Evolutionary conservation across 2,113 vertebrate genomes (phyloP).

Genomic region (Tapirus terrestris): DNA sequence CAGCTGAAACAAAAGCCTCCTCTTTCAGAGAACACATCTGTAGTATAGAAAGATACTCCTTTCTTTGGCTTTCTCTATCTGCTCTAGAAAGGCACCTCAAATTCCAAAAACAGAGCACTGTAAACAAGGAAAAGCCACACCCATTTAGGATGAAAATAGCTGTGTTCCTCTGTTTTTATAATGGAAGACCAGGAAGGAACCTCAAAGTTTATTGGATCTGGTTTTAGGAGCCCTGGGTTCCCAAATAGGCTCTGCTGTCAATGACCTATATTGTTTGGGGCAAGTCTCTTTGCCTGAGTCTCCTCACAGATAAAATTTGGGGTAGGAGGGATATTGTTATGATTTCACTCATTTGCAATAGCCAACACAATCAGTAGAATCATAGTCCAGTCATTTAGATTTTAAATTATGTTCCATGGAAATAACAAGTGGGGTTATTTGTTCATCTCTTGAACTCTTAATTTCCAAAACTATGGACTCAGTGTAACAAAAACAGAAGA

Average conservation of each 20-base stretch:
- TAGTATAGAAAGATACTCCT: neutral
- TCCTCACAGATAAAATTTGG: neutral
- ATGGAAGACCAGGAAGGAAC: neutral
- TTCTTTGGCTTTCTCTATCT: neutral
- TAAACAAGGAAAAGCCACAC: neutral
- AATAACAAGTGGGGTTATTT: neutral
- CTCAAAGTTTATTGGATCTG: neutral
- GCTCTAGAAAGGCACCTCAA: neutral
- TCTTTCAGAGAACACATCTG: neutral
- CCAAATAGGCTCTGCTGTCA: neutral
- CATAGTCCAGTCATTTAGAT: accelerated
- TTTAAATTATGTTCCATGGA: neutral
- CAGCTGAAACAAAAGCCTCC: slow-evolving; percentile 30
- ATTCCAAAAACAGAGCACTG: neutral
- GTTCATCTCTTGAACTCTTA: neutral
- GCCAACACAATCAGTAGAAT: too few relatives aligned
- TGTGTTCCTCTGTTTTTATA: neutral
- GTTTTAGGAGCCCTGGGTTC: neutral
- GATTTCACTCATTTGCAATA: neutral
- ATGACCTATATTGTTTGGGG: accelerated
- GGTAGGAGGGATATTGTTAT: accelerated
- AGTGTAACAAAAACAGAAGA: neutral
- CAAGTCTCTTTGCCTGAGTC: neutral
- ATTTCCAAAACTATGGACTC: neutral
- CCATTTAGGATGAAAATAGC: neutral